Conservation (phyloP, 2,797 vertebrate genomes). For the Odontamblyopus lacepedii region DNA sequence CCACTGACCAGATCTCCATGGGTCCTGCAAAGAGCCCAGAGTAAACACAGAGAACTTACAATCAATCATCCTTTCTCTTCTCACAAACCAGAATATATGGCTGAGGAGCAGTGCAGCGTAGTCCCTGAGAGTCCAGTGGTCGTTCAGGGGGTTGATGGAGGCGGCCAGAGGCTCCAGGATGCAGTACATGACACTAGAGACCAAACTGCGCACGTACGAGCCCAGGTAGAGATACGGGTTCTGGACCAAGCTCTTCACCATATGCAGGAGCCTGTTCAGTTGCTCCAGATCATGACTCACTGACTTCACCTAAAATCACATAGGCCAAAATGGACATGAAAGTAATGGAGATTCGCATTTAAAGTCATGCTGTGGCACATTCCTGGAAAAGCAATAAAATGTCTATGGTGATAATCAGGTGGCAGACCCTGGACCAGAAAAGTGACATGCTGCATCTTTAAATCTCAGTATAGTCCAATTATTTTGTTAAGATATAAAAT, state of each 20-base stretch:
- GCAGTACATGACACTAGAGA: slow-evolving; percentile 93
- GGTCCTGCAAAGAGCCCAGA: slow-evolving; percentile 73
- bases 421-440: not conserved
- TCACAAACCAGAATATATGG: slow-evolving; percentile 88
- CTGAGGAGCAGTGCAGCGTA: slow-evolving; percentile 90
- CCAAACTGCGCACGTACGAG: slow-evolving; percentile 88
- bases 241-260: slow-evolving; percentile 89
- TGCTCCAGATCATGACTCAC: slow-evolving; percentile 94
- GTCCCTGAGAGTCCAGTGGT: slow-evolving; percentile 94
- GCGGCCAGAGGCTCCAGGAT: slow-evolving; percentile 92
- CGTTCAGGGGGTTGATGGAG: slow-evolving; percentile 95
- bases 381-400: no score
- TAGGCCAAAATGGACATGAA: not conserved
- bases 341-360: not conserved
- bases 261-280: slow-evolving; percentile 87
- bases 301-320: slow-evolving; percentile 84
- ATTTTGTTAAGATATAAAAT: not conserved
- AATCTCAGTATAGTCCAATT: not conserved
- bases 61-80: not conserved
- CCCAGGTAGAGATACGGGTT: slow-evolving; percentile 92
- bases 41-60: not conserved
- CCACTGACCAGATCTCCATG: slow-evolving; percentile 89
- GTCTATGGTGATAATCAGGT: no score
- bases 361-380: no score
- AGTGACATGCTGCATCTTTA: not conserved